Percentiles rank a stretch among this genome's conserved stretches.
Evolutionary conservation across 1,140 invertebrate genomes (phyloP).

Genomic region (Dryas iulia): DNA sequence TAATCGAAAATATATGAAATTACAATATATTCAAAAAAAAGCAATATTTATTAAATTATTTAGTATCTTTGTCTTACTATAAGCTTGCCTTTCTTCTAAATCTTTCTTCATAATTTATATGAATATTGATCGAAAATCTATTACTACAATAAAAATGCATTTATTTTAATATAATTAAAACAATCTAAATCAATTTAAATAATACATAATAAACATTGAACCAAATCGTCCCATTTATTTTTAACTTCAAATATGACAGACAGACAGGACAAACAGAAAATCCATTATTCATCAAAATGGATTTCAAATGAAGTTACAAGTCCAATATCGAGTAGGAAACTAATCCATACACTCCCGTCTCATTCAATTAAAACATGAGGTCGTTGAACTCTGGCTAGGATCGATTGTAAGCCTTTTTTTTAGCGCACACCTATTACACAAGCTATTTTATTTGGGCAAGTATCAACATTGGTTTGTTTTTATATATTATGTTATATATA

Average conservation of each 20-base stretch:
- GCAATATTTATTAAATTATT: too few relatives aligned
- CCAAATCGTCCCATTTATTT: background rate
- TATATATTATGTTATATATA: background rate
- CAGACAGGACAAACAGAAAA: too few relatives aligned
- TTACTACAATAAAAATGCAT: too few relatives aligned
- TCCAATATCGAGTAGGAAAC: constrained; percentile 10
- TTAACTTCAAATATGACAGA: background rate
- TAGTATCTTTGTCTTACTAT: too few relatives aligned
- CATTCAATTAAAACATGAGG: constrained; percentile 12
- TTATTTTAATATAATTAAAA: too few relatives aligned
- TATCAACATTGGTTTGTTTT: background rate
- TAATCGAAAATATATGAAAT: too few relatives aligned
- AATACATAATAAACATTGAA: background rate
- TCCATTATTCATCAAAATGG: background rate
- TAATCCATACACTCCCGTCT: constrained; percentile 11
- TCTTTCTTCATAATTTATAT: too few relatives aligned
- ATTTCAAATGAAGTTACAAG: background rate
- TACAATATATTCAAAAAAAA: too few relatives aligned
- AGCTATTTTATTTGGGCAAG: background rate
- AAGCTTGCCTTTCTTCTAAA: too few relatives aligned
- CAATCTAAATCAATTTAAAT: too few relatives aligned
- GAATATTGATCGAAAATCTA: too few relatives aligned
- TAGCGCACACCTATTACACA: background rate
- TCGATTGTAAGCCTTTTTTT: constrained; percentile 7
- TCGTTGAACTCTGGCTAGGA: constrained; percentile 10